Evolutionary conservation across 2,113 vertebrate species (phyloP), one percentile per base, ranked within the genome.

Genomic region (Balaeniceps rex): DNA sequence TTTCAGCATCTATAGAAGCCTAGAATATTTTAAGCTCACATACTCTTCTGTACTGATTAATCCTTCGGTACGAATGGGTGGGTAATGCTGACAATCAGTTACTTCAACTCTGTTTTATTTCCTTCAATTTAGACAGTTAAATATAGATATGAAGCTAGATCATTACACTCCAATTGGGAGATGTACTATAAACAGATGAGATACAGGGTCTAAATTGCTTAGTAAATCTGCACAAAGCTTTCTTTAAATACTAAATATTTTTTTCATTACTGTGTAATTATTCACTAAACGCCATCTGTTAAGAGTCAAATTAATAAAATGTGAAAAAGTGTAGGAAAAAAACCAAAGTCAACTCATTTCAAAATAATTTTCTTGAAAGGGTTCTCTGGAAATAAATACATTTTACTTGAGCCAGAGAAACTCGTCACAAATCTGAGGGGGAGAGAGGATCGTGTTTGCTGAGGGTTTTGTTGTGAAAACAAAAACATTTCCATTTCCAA

Each of bases 241-340:
- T 82, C 70, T 92, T 85, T 87, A 76, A 87, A 92, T 86, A 66
- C 61, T 78, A 96, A 90, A 88, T 93, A 70, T 86, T 91, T 84
- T 91, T 96, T 94, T 94, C 80, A 92, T 96, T 76, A 63, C 92
- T 79, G 77, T n/a, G 64, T 55, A 92, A 94, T 96, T 94, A 96
- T 94, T 97, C 91, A 91, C 87, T 95, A 84, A 89, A 91, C 2
- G 7, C 88, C 88, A 94, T 94, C 91, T 95, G 96, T 47, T 93
- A 89, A 83, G 69, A 96, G 52, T 58, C 80, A 83, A 82, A 49
- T 49, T 82, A 94, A 85, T 87, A 85, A 89, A 87, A 88, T 61
- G 54, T 52, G 49, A 71, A 91, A 80, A 92, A 82, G 66, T 68
- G 51, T 55, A 79, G 91, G 83, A 87, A 75, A 88, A 79, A 55